A percentile compares a stretch with the other conserved stretches of the same genome.
These are phyloP conservation scores for Leptobrachium ailaonicum DNA, from an alignment of 2,113 vertebrate genomes.

Conservation along the genomic window DNA sequence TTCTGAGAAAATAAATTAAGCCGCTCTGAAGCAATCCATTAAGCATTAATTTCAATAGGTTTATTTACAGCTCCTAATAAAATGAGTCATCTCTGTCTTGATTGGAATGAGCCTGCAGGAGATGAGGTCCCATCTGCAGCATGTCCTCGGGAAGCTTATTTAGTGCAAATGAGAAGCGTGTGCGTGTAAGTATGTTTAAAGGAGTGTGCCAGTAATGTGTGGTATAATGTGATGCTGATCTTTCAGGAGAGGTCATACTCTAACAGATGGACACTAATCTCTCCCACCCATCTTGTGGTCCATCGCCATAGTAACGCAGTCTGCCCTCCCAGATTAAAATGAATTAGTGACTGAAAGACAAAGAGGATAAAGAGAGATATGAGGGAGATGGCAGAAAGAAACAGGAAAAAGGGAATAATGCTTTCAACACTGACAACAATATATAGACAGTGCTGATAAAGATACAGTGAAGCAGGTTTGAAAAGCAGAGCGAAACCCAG, in stretches of 20 bases:
- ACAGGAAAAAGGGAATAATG: neutral
- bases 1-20: conserved; percentile 7
- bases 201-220: conserved; percentile 14
- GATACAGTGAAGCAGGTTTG: no score
- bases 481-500: neutral
- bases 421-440: neutral
- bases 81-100: conserved; percentile 46
- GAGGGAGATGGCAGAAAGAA: neutral
- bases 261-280: conserved; percentile 20
- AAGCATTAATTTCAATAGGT: conserved; percentile 36
- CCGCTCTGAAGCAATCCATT: conserved; percentile 27
- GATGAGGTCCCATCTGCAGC: conserved; percentile 46
- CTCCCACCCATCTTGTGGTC: conserved; percentile 25
- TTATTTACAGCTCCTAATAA: conserved; percentile 46
- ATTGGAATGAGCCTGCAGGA: conserved; percentile 34
- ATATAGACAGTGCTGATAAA: neutral
- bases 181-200: conserved; percentile 33
- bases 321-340: conserved; percentile 31
- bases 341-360: conserved; percentile 18
- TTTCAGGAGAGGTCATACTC: conserved; percentile 13
- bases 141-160: conserved; percentile 40
- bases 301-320: conserved; percentile 39
- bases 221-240: conserved; percentile 34
- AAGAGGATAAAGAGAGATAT: conserved; percentile 1
- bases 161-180: conserved; percentile 38